A percentile compares a stretch with the other conserved stretches of the same genome.
Evolutionary conservation across 2,113 vertebrate species (phyloP).

Genomic region (Arothron firmamentum): DNA sequence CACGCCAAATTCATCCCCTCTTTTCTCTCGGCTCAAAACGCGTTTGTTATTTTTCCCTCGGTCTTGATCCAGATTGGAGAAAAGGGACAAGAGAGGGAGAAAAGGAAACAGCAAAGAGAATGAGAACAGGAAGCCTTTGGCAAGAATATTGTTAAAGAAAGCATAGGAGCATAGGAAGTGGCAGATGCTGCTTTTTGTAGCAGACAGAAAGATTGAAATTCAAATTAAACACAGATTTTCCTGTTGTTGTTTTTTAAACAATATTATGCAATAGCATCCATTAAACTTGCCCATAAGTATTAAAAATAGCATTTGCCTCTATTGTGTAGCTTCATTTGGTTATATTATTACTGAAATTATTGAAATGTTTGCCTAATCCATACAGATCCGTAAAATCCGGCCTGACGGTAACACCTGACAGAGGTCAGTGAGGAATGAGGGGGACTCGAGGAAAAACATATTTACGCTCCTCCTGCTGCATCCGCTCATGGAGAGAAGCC

Average conservation of each 20-base stretch:
- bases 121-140: not conserved
- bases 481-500: constrained; percentile 75
- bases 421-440: constrained; percentile 65
- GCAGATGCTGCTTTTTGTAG: not conserved
- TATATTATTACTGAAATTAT: constrained; percentile 10
- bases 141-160: constrained; percentile 27
- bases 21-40: constrained; percentile 71
- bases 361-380: constrained; percentile 25
- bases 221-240: too few species aligned
- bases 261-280: too few species aligned
- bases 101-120: constrained; percentile 28
- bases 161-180: constrained; percentile 21
- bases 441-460: constrained; percentile 64
- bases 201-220: too few species aligned
- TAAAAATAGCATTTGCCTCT: not conserved
- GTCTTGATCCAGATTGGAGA: constrained; percentile 62
- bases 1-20: constrained; percentile 69
- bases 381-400: constrained; percentile 48
- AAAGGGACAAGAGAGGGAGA: constrained; percentile 43
- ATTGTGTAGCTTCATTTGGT: not conserved
- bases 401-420: constrained; percentile 61
- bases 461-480: constrained; percentile 70
- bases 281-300: not conserved
- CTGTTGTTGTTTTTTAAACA: too few species aligned
- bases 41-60: constrained; percentile 72